Percentiles rank a stretch among this genome's conserved stretches.
Conservation (phyloP, 2,113 vertebrate species). For the Ardeotis arabs region DNA sequence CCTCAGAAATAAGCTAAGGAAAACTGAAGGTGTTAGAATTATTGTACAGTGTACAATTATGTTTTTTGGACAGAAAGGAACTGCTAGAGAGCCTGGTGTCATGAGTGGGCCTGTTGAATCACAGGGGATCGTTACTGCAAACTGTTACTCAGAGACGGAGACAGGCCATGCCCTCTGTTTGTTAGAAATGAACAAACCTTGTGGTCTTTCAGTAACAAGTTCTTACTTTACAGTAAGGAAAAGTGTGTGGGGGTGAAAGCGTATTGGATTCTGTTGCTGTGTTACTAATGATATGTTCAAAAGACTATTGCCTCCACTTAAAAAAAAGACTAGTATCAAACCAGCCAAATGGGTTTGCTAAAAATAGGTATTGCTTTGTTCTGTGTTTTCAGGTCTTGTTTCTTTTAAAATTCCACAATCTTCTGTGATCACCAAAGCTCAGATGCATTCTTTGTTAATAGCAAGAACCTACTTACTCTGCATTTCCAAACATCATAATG, state of each 20-base stretch:
- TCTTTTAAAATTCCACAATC: background rate
- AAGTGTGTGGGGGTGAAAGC: background rate
- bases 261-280: background rate
- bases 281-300: slow-evolving; percentile 6
- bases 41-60: background rate
- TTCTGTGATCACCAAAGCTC: background rate
- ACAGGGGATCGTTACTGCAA: background rate
- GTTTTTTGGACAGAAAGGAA: background rate
- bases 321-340: background rate
- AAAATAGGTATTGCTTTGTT: background rate
- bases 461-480: background rate
- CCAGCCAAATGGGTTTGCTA: background rate
- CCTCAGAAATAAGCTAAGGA: background rate
- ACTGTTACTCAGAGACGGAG: background rate
- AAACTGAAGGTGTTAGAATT: background rate
- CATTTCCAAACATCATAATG: background rate
- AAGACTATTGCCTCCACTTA: background rate
- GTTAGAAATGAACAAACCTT: background rate
- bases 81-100: background rate
- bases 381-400: background rate
- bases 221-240: background rate
- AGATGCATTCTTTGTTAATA: background rate
- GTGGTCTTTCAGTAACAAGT: background rate
- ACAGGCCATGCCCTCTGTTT: background rate
- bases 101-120: background rate